Percentiles rank a stretch among this genome's conserved stretches.
Evolutionary conservation across 2,888 invertebrate species (phyloP).

Genomic region (Drosophila kambysellisi): DNA sequence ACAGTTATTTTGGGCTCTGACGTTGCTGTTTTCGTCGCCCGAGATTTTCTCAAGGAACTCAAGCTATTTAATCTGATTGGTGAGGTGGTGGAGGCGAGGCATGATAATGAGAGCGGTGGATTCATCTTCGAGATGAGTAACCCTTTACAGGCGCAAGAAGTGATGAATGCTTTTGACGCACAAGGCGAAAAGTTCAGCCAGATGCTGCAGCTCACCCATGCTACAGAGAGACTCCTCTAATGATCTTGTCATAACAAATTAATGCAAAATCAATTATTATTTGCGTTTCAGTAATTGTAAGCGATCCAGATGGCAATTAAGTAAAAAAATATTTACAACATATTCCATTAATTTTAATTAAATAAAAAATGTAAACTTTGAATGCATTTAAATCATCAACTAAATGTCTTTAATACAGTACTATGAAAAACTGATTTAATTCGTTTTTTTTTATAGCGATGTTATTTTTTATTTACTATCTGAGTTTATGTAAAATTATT

Average conservation of each 20-base stretch:
- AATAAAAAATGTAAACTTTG: neutral
- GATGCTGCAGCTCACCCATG: neutral
- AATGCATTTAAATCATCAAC: neutral
- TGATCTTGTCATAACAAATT: neutral
- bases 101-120: accelerated
- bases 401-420: neutral
- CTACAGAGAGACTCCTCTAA: neutral
- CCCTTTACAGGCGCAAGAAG: slow-evolving; percentile 16
- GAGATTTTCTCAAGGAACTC: slow-evolving; percentile 19
- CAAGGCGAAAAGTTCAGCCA: neutral
- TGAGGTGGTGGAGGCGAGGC: slow-evolving; percentile 42
- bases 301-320: neutral
- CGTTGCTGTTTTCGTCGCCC: slow-evolving; percentile 17
- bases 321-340: neutral
- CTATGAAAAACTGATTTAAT: neutral
- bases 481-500: neutral
- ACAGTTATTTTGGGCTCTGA: accelerated
- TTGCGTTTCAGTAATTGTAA: neutral
- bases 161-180: neutral
- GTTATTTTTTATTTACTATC: neutral
- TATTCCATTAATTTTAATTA: neutral
- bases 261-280: neutral
- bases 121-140: slow-evolving; percentile 41
- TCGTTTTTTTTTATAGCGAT: neutral
- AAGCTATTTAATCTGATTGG: slow-evolving; percentile 24